A percentile compares a stretch with the other conserved stretches of the same genome.
Conservation (phyloP, 2,888 invertebrate genomes). For the Melikaiella ostensackeni region DNA sequence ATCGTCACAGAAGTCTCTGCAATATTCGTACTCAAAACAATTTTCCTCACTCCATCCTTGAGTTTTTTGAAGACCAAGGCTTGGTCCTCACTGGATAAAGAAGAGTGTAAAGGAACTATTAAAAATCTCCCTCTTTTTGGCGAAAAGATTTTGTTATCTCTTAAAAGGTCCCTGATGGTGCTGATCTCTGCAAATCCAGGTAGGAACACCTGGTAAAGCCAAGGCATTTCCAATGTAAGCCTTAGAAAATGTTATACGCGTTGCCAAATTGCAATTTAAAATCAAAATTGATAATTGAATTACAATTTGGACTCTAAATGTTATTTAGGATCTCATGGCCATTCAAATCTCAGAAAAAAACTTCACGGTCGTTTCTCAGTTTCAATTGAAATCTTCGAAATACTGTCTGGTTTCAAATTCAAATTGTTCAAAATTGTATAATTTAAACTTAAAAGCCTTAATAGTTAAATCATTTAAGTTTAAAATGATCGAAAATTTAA, state of each 20-base stretch:
- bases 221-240: conserved; percentile 40
- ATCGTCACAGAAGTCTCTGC: conserved; percentile 98
- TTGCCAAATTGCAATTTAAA: background rate
- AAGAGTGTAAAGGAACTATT: conserved; percentile 91
- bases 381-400: too few relatives aligned
- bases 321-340: background rate
- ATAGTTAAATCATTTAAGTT: too few relatives aligned
- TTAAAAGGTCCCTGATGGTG: conserved; percentile 83
- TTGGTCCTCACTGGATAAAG: conserved; percentile 91
- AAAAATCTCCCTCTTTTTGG: conserved; percentile 83
- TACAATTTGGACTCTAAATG: background rate
- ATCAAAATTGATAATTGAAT: conserved; percentile 12
- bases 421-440: too few relatives aligned
- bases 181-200: conserved; percentile 90
- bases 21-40: conserved; percentile 87
- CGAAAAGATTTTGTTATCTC: conserved; percentile 82
- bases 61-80: conserved; percentile 85
- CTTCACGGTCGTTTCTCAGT: too few relatives aligned
- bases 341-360: too few relatives aligned
- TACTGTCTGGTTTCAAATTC: too few relatives aligned
- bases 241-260: background rate
- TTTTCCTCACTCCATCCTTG: conserved; percentile 87
- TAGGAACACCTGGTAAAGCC: conserved; percentile 80
- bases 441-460: too few relatives aligned
- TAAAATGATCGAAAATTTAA: too few relatives aligned